phyloP scores from a whole-genome alignment of 2,113 vertebrate genomes.

The Tretioscincus oriximinensis region DNA sequence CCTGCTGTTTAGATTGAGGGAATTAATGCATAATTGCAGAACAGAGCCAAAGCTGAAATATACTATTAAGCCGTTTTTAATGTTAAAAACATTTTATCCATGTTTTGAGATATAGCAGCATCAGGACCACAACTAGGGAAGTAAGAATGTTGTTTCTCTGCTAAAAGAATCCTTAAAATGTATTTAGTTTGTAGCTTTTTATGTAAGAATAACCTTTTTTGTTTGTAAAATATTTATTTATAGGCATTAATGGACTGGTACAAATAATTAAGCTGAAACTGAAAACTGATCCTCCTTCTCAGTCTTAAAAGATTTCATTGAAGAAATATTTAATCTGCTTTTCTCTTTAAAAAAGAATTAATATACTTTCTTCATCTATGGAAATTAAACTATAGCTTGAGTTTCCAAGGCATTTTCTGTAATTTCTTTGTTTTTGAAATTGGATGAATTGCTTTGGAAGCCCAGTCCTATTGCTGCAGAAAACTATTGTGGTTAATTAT shows the following conservation, averaged over 20 bases:
- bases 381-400: background rate
- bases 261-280: background rate
- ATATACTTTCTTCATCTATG: background rate
- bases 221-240: constrained; percentile 25
- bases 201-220: background rate
- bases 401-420: background rate
- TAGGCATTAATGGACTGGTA: background rate
- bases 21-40: constrained; percentile 75
- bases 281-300: background rate
- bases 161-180: constrained; percentile 45
- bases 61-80: constrained; percentile 58
- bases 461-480: background rate
- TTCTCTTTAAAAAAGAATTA: background rate
- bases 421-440: background rate
- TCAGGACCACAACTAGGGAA: constrained; percentile 65
- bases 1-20: constrained; percentile 70
- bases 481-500: background rate
- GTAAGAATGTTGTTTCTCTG: constrained; percentile 39
- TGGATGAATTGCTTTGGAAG: background rate
- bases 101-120: constrained; percentile 68
- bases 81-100: constrained; percentile 70
- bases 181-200: background rate
- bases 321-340: background rate
- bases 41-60: constrained; percentile 75
- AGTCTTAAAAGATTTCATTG: background rate